Base-by-base conservation (phyloP, 2,113 vertebrate genomes). In the Cygnus buccinator region DNA sequence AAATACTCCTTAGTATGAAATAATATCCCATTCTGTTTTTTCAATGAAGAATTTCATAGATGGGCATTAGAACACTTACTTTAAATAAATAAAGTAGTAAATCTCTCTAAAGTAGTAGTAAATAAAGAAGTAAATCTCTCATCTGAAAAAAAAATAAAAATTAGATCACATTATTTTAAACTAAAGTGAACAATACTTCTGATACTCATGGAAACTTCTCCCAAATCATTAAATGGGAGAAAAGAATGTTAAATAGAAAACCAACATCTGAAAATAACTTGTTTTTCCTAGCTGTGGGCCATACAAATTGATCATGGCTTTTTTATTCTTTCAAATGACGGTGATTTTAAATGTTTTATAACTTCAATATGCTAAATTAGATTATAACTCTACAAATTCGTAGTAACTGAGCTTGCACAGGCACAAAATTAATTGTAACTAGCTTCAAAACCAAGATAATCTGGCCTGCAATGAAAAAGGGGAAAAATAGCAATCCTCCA, bases 181-280 rank as follows among this genome's bases (percentile, higher is more conserved):
- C 20, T 50, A 82, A 87, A 91, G 52, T 68, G 59, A 94, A 81
- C 84, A 92, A 85, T 85, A 84, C 31, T 94, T 37, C 43, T 54
- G 33, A 83, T 22, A 83, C 3, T 41, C 31, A 76, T 13, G 33
- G 77, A 82, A 95, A 68, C 15, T 48, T 95, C 39, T 78, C 77
- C 77, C 33, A 82, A 84, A 84, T 52, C 28, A 88, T 37, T 66
- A 65, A 52, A 62, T 81, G 37, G 72, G 23, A 84, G 12, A 37
- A 84, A 94, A 87, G 58, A 57, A 78, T 82, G 57, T 44, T 89
- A 54, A 82, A 78, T 2, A 55, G 41, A 89, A 91, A 81, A 39
- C 2, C 6, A 91, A 39, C 9, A 57, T 73, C 54, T 89, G 25
- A 76, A 83, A 93, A 83, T 13, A 59, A 21, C 19, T 62, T n/a